A percentile compares a stretch with the other conserved stretches of the same genome.
Conservation (phyloP, 2,113 vertebrate species). For the Tiliqua scincoides region DNA sequence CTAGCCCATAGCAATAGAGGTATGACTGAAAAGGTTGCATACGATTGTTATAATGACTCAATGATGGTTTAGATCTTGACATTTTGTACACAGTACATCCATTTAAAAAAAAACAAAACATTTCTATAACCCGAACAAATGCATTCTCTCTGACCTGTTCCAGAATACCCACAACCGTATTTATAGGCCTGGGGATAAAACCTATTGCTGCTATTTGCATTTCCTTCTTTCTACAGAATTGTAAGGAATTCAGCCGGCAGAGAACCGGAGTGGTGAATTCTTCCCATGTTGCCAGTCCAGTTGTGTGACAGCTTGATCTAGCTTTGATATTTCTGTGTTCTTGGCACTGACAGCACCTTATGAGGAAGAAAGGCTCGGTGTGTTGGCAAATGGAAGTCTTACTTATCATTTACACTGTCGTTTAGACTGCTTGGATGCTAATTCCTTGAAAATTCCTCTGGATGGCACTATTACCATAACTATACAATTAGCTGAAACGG, state of each 20-base stretch:
- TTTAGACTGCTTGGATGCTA: conserved; percentile 40
- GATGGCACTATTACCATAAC: conserved; percentile 80
- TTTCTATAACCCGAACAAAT: not conserved
- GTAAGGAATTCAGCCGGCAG: not conserved
- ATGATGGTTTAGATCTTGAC: not conserved
- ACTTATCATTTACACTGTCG: conserved; percentile 25
- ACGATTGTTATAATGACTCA: not conserved
- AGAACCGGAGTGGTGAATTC: not conserved
- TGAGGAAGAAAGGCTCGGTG: not conserved
- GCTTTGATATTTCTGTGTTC: not conserved
- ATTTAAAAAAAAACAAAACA: no score
- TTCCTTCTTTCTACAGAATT: not conserved
- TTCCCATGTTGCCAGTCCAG: conserved; percentile 13
- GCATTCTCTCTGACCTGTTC: no score
- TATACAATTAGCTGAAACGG: conserved; percentile 63
- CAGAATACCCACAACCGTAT: not conserved
- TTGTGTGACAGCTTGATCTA: conserved; percentile 34
- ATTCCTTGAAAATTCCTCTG: conserved; percentile 78
- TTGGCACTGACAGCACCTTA: not conserved
- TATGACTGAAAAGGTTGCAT: not conserved
- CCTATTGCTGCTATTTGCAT: not conserved
- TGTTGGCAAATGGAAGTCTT: not conserved
- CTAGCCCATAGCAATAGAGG: not conserved
- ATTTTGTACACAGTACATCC: no score
- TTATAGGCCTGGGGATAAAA: not conserved